Evolutionary conservation across 2,797 vertebrate species (phyloP), one percentile per base, ranked within the genome.

Genomic region (Crax fasciolata): DNA sequence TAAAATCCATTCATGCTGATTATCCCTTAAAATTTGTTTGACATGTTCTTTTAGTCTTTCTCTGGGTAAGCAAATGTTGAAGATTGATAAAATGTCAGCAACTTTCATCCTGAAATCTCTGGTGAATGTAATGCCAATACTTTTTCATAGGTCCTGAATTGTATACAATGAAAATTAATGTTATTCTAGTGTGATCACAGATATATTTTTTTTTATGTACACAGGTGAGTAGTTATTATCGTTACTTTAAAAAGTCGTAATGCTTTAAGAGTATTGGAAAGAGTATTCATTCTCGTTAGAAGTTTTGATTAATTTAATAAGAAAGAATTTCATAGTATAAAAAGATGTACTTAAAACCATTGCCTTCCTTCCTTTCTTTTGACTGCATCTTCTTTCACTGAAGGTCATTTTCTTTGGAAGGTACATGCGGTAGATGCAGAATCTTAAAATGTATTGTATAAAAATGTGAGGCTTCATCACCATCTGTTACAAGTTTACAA

Each of bases 401-500:
- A 98, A 97, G 97, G 98, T 98, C 97, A 98, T 97, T 98, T 97
- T 97, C 96, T 89, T 96, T 97, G 93, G 93, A 97, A 98, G 96
- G 96, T 96, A 94, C 91, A 96, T 80, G 95, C 83, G 75, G 86
- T 97, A 97, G 91, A 96, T 96, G 92, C 90, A 97, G 96, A 97
- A 97, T 98, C 95, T 97, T 93, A 96, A 97, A 97, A 96, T 94
- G 94, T 95, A 97, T 97, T 98, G 94, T 97, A 97, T 97, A 98
- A 97, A 98, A 97, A 97, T 97, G 89, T 96, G 95, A 97, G 94
- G 96, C 94, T 98, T 97, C 97, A 98, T 98, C 96, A 96, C 97
- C 97, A 98, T 98, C 97, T 98, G 97, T 97, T 98, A 97, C 95
- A 97, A 97, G 97, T 98, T 98, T 98, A 97, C 95, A 98, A 96